Evolutionary conservation across 2,888 invertebrate genomes (phyloP), one percentile per base, ranked within the genome.

Genomic region (Axea sp.): DNA sequence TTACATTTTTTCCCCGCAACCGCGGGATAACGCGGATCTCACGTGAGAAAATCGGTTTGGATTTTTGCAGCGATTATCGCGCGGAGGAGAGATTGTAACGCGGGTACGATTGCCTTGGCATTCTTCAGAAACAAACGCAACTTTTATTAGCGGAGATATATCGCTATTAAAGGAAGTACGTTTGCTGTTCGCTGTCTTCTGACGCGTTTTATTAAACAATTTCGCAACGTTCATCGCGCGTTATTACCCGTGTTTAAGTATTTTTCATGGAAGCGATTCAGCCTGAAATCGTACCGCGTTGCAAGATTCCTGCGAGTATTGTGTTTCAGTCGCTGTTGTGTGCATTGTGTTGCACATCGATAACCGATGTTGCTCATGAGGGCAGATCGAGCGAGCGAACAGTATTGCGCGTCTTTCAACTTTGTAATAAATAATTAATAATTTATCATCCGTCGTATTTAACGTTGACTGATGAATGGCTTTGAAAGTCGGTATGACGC

Each of bases 81-180:
- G 31, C 41, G 35, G 24, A 19, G 35, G 57, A 49, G 55, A 37
- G 53, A 55, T 60, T 60, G 64, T 60, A 45, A 60, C 28, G 35
- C 47, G 65, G 39, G 39, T 73, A 67, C 60, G 60, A 60, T 73
- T 47, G 35, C 73, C 73, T 73, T 73, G 73, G 60, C 73, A 73
- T 73, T 73, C 60, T 73, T 73, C 57, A 62, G 51, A 57, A 68
- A 76, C 68, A 76, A 73, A 65, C 43, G 59, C 55, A 62, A 68
- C 55, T 73, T 73, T 73, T 68, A 73, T 68, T 51, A 49, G 49
- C 62, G 17, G 55, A 68, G 68, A 73, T 68, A 68, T 74, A 74
- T 74, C 57, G 39, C 55, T 68, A 45, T 57, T 57, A 62, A 64
- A 73, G 68, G 68, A 73, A 68, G 62, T 64, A 30, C 55, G 51